phyloP scores from a whole-genome alignment of 1,140 invertebrate species.

The Apocrypta bakeri region DNA sequence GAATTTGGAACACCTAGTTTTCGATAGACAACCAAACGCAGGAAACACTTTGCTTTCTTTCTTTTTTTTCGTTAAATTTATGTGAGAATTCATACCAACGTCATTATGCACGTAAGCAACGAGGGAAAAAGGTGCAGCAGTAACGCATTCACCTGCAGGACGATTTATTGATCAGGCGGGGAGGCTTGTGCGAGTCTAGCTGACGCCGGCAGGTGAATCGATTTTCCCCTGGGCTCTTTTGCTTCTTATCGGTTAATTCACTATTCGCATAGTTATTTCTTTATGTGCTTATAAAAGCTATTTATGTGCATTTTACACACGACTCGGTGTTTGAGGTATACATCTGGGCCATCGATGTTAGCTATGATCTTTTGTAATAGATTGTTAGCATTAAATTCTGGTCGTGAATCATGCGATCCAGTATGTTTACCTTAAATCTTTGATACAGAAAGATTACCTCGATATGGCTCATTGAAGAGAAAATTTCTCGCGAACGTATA shows the following conservation, averaged over 20 bases:
- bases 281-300: not conserved
- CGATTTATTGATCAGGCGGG: conserved; percentile 30
- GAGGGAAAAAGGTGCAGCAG: not conserved
- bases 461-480: not conserved
- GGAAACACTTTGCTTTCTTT: not conserved
- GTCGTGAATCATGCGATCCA: not conserved
- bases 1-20: not conserved
- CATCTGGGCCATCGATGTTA: not conserved
- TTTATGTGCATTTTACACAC: not conserved
- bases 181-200: conserved; percentile 13
- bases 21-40: not conserved
- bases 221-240: not conserved
- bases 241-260: not conserved
- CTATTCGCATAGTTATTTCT: not conserved
- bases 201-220: conserved; percentile 17
- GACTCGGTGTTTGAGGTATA: not conserved
- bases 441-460: not conserved
- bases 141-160: conserved; percentile 5
- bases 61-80: conserved; percentile 26
- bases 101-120: not conserved
- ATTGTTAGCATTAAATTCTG: too few relatives aligned
- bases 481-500: not conserved
- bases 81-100: conserved; percentile 1
- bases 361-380: too few relatives aligned
- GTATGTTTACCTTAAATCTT: not conserved